Conservation (phyloP, 2,888 invertebrate species). For the Amphipoea oculea region DNA sequence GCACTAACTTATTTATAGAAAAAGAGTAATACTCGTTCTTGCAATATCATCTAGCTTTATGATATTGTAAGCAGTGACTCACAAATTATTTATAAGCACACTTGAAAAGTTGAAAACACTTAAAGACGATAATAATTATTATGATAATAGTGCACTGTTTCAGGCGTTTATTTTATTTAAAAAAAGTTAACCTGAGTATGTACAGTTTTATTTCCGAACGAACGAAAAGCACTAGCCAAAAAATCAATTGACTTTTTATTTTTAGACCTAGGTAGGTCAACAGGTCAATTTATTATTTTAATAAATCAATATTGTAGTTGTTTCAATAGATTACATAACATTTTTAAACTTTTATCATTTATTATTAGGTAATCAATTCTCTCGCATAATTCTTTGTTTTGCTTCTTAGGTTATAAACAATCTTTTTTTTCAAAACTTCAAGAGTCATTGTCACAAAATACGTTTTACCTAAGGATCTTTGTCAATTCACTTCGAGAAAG, state of each 20-base stretch:
- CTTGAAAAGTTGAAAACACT: neutral
- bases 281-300: constrained; percentile 40
- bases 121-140: neutral
- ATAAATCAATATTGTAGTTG: constrained; percentile 5
- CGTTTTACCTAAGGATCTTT: neutral
- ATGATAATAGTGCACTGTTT: neutral
- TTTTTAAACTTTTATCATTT: neutral
- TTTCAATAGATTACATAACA: neutral
- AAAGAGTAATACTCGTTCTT: neutral
- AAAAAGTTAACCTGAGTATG: neutral
- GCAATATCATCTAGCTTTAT: neutral
- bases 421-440: neutral
- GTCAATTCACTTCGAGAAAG: constrained; percentile 1
- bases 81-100: neutral
- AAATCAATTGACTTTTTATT: constrained; percentile 43
- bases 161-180: neutral
- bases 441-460: neutral
- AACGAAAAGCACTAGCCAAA: constrained; percentile 3
- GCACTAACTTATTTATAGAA: neutral
- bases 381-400: constrained; percentile 36
- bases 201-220: constrained; percentile 25
- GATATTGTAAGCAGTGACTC: neutral
- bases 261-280: constrained; percentile 20
- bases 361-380: neutral
- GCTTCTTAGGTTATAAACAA: constrained; percentile 35